Base-by-base conservation (phyloP, 2,888 invertebrate species). In the Timema cristinae region DNA sequence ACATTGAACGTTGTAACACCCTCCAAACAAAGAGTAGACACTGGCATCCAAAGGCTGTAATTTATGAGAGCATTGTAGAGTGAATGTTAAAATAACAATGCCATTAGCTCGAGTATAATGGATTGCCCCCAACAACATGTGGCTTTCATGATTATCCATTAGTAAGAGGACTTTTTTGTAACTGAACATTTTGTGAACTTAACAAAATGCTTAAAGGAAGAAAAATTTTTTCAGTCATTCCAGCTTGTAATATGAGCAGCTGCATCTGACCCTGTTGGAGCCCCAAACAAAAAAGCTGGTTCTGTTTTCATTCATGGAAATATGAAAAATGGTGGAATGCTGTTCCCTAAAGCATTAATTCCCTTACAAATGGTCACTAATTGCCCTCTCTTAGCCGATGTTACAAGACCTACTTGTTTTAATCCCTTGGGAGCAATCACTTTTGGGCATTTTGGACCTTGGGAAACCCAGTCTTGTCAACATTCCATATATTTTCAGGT, bases 11-110 rank as follows among this genome's bases (percentile, higher is more conserved):
- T 72, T 79, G 75, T 78, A 77, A 8, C 73, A 77, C n/a, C 74
- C 73, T 72, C 79, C 78, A 54, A 79, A 78, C 1, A 78, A 78
- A n/a, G 76, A 78, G 72, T 76, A 80, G 16, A 78, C 73, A 47
- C 77, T 72, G 68, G 77, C 70, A 75, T 79, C 79, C 69, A 80
- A 76, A 9, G 81, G 82, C 73, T 83, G 82, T 52, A 82, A 72
- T 73, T 80, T 82, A 74, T 81, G 79, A 54, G 79, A 79, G 70
- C 79, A 81, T 75, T 83, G 81, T 48, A 81, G 80, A 50, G 81
- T 81, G 70, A 83, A 77, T n/a, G 81, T 81, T 49, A 82, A 73
- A 75, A 82, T 74, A 15, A 79, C 79, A 15, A 83, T 79, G 13
- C 82, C 81, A 76, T 80, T 79, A 67, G 79, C 78, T 78, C 79